Conservation (phyloP, 2,113 vertebrate genomes). For the Diadophis punctatus region DNA sequence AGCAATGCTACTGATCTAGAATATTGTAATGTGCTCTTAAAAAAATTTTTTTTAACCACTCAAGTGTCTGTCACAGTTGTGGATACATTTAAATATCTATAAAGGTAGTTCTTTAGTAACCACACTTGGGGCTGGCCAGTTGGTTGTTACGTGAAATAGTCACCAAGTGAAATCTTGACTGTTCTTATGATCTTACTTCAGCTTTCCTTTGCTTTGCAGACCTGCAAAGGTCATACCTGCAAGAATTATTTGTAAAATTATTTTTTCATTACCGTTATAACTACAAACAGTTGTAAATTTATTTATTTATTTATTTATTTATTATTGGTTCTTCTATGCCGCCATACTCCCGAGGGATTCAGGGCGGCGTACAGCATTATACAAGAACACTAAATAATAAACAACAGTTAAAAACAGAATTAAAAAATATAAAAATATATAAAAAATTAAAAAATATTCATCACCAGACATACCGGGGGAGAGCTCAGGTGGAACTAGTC, state of each 20-base stretch:
- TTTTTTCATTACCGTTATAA: background rate
- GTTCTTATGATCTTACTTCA: background rate
- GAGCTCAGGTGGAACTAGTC: too few species aligned
- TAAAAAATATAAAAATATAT: too few species aligned
- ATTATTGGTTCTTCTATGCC: too few species aligned
- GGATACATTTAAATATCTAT: background rate
- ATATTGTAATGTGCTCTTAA: background rate
- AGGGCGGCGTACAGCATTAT: too few species aligned
- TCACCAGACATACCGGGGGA: too few species aligned
- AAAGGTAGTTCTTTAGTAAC: background rate
- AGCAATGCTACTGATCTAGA: background rate
- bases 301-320: too few species aligned
- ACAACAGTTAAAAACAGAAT: too few species aligned
- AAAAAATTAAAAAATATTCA: too few species aligned
- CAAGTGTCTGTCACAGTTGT: background rate
- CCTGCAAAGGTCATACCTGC: background rate
- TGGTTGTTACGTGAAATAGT: background rate
- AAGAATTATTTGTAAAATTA: background rate
- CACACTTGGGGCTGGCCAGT: background rate
- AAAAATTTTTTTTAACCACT: background rate
- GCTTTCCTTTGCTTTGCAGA: background rate
- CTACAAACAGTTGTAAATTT: background rate
- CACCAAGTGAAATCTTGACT: background rate
- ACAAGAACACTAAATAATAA: too few species aligned
- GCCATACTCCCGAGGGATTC: too few species aligned